A percentile compares a stretch with the other conserved stretches of the same genome.
These are phyloP conservation scores for Megaustenia siamemsis DNA, from an alignment of 2,888 invertebrate species.

Conservation along the genomic window DNA sequence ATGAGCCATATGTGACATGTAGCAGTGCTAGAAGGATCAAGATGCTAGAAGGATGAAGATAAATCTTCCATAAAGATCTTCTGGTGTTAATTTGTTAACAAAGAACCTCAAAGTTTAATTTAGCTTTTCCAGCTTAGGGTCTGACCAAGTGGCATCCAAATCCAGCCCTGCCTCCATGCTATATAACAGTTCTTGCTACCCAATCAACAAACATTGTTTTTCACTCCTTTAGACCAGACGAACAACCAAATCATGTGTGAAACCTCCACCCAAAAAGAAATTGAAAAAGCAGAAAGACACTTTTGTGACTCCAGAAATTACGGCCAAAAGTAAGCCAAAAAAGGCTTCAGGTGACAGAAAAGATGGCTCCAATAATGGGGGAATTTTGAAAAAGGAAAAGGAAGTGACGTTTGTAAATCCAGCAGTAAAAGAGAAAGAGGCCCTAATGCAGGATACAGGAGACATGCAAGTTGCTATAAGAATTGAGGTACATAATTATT, in stretches of 20 bases:
- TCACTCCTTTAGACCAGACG: slow-evolving; percentile 52
- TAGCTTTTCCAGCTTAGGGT: too few species aligned
- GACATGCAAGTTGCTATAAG: slow-evolving; percentile 69
- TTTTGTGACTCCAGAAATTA: slow-evolving; percentile 18
- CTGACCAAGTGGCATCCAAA: too few species aligned
- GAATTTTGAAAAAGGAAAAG: slow-evolving; percentile 58
- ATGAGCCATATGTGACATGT: too few species aligned
- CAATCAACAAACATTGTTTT: background rate
- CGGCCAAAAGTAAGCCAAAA: slow-evolving; percentile 57
- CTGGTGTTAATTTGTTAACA: too few species aligned
- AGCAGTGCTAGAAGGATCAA: too few species aligned
- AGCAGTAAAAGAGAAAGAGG: slow-evolving; percentile 68
- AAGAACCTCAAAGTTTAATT: too few species aligned
- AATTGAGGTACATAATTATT: slow-evolving; percentile 59
- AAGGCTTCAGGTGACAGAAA: slow-evolving; percentile 52
- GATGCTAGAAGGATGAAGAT: too few species aligned
- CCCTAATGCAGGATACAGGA: slow-evolving; percentile 67
- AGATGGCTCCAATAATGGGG: slow-evolving; percentile 35
- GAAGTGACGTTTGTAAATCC: slow-evolving; percentile 70
- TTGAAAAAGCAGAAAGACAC: slow-evolving; percentile 39
- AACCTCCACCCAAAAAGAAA: slow-evolving; percentile 53
- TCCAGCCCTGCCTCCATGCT: too few species aligned
- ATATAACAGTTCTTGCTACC: too few species aligned
- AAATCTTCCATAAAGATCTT: too few species aligned
- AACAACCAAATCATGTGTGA: slow-evolving; percentile 54